Conservation (phyloP, 2,888 invertebrate genomes). For the Mamestra brassicae region DNA sequence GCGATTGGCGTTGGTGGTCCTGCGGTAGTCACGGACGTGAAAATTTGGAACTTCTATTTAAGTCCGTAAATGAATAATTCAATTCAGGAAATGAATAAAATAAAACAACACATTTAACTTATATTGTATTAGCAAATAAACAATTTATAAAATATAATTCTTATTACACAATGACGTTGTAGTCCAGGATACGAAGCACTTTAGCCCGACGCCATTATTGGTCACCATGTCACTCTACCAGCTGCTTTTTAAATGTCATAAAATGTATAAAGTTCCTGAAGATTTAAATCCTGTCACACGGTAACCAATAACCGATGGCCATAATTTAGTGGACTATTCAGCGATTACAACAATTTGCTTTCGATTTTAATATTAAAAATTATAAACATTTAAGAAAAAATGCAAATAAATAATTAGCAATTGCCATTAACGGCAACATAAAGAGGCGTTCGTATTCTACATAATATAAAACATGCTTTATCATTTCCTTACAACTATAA, state of each 20-base stretch:
- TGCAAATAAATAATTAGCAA: conserved; percentile 90
- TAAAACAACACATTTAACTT: conserved; percentile 86
- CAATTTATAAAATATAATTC: conserved; percentile 90
- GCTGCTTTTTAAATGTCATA: conserved; percentile 52
- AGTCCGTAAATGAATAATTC: too few species aligned
- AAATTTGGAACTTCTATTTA: too few species aligned
- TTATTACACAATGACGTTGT: conserved; percentile 86
- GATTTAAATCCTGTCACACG: conserved; percentile 58
- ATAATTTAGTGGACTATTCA: conserved; percentile 74
- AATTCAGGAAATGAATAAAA: conserved; percentile 44
- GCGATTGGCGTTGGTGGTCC: too few species aligned
- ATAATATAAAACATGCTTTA: conserved; percentile 90
- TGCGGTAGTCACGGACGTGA: too few species aligned
- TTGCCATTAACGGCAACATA: conserved; percentile 84
- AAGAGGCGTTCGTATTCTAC: conserved; percentile 87
- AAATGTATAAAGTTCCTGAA: conserved; percentile 42
- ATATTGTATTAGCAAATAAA: conserved; percentile 92
- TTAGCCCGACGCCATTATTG: conserved; percentile 70
- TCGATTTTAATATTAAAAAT: conserved; percentile 84
- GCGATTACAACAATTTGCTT: conserved; percentile 86
- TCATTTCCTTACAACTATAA: conserved; percentile 86
- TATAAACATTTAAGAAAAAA: conserved; percentile 89
- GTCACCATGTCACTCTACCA: conserved; percentile 70
- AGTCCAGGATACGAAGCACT: conserved; percentile 82
- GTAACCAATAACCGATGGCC: conserved; percentile 68